Percentiles rank a stretch among this genome's conserved stretches.
These are phyloP conservation scores for Apantesis nais DNA, from an alignment of 2,888 invertebrate species.

Conservation along the genomic window DNA sequence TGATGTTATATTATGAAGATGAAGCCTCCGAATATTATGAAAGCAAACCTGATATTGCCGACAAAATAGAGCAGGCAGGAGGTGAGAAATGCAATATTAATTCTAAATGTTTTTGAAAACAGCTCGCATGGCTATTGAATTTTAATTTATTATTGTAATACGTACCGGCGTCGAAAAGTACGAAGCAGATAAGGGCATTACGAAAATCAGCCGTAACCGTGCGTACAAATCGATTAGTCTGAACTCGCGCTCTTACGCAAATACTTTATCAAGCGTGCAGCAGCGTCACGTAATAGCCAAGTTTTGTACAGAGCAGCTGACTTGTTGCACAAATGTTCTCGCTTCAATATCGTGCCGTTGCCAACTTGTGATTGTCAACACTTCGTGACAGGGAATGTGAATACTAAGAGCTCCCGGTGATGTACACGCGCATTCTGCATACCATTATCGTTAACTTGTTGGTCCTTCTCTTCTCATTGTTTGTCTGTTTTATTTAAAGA, in stretches of 20 bases:
- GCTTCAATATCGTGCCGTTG: conserved; percentile 51
- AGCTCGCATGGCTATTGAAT: conserved; percentile 48
- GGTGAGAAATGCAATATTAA: conserved; percentile 49
- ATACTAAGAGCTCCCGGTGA: background rate
- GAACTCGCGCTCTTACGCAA: conserved; percentile 76
- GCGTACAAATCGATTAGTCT: conserved; percentile 81
- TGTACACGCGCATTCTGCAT: conserved; percentile 5
- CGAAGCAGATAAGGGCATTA: conserved; percentile 76
- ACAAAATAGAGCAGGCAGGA: conserved; percentile 70
- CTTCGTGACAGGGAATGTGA: conserved; percentile 52
- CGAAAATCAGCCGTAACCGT: conserved; percentile 75
- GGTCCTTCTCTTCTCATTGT: background rate
- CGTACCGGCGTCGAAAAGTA: conserved; percentile 54
- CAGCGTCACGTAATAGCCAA: conserved; percentile 75
- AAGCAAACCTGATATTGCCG: conserved; percentile 59
- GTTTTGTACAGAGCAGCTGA: conserved; percentile 63
- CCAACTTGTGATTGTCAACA: conserved; percentile 51
- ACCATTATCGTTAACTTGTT: background rate
- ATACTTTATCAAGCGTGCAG: conserved; percentile 76
- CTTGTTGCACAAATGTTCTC: conserved; percentile 70
- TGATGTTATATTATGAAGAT: conserved; percentile 65
- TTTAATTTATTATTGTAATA: conserved; percentile 57
- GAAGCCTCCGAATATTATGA: conserved; percentile 67
- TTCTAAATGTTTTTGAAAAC: conserved; percentile 20
- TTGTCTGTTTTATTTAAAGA: background rate